phyloP scores from a whole-genome alignment of 1,140 invertebrate genomes.

The Trichonephila clavipes region DNA sequence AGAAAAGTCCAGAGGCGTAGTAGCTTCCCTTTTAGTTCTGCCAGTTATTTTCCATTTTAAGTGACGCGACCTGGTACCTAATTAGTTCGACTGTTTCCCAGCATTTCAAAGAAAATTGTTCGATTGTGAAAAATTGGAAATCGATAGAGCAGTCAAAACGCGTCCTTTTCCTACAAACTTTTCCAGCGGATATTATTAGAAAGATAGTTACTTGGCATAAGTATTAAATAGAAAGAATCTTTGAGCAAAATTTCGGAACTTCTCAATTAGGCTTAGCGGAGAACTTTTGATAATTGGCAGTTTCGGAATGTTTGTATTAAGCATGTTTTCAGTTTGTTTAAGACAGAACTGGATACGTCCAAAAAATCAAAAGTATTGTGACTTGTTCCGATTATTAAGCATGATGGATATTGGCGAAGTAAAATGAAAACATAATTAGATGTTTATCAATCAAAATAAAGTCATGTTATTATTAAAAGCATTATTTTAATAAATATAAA shows the following conservation, averaged over 20 bases:
- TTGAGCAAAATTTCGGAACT: neutral
- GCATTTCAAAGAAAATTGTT: constrained; percentile 18
- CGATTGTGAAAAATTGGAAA: constrained; percentile 48
- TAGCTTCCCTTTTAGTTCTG: neutral
- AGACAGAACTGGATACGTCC: neutral
- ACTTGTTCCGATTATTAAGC: no score
- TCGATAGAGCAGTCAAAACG: constrained; percentile 7
- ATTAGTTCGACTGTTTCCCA: constrained; percentile 2
- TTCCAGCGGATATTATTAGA: constrained; percentile 15
- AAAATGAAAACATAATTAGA: no score
- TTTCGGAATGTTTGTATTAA: neutral
- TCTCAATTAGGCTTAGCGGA: constrained; percentile 18
- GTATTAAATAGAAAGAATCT: neutral
- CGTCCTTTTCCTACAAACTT: constrained; percentile 2
- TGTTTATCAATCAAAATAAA: no score
- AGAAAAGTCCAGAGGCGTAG: neutral
- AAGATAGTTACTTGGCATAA: constrained; percentile 3
- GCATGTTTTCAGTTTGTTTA: neutral
- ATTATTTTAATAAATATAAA: no score
- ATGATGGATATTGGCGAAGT: no score
- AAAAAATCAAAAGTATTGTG: no score
- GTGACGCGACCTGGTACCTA: neutral
- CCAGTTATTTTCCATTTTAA: constrained; percentile 29
- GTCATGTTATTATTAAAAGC: no score
- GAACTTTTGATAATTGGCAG: constrained; percentile 19